Base-by-base conservation (phyloP, 2,888 invertebrate species). In the Phrixothrix hirtus region DNA sequence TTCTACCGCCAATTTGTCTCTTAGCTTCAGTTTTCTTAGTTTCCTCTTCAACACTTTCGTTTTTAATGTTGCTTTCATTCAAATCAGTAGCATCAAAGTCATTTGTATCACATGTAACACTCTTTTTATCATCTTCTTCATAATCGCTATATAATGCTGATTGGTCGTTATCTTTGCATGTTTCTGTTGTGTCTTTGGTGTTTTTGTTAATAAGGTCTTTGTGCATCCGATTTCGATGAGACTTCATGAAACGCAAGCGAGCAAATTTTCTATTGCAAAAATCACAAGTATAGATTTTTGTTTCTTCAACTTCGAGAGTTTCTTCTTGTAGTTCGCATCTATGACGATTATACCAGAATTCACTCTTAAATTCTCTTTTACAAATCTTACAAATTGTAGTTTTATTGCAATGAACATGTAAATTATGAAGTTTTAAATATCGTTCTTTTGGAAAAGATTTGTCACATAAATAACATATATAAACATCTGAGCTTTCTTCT, bases 271-370 rank as follows among this genome's bases (percentile, higher is more conserved):
- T 31, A 21, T 43, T 26, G 10, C 53, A 53, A 9, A 53, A 31
- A 17, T 37, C 38, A 26, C 53, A 53, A 4, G 37, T 27, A 25
- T 30, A 36, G n/a, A n/a, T n/a, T n/a, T n/a, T n/a, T 13, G 17
- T 12, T 2, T 29, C 14, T 14, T 46, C 44, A 12, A 25, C 26
- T 32, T 16, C 31, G 14, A 27, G 37, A 10, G 12, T 13, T 25
- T 45, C 45, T n/a, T 29, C 32, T 4, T 31, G 27, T 26, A 25
- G 1, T 15, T 30, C 26, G 21, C 53, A 53, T 16, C 41, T 36
- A 25, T 53, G 53, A 2, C 37, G 31, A n/a, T 13, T 38, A 13
- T 43, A 53, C 53, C 53, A 53, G 21, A 53, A 53, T 7, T 53
- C 53, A 15, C 47, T 53, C 21, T 38, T 53, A 14, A 53, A 53